Percentiles rank a stretch among this genome's conserved stretches.
Conservation (phyloP, 2,888 invertebrate species). For the Luperina testacea region DNA sequence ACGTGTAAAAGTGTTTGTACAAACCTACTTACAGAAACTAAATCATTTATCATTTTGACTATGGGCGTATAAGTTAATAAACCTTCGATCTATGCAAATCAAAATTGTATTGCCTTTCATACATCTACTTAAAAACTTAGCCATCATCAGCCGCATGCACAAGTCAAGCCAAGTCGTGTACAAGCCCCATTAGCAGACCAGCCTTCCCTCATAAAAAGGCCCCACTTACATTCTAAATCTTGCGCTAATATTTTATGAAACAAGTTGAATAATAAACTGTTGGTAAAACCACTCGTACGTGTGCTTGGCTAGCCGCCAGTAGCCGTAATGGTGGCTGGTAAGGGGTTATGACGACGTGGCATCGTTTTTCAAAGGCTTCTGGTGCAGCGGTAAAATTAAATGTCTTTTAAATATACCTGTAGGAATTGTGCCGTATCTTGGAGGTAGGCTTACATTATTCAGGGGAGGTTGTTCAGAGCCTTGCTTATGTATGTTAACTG, state of each 20-base stretch:
- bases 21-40: too few species aligned
- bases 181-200: neutral
- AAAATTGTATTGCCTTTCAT: neutral
- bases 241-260: constrained; percentile 56
- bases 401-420: constrained; percentile 61
- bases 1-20: too few species aligned
- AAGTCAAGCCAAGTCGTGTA: neutral
- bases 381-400: constrained; percentile 41
- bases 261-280: constrained; percentile 61
- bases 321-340: constrained; percentile 33
- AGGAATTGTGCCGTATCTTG: constrained; percentile 45
- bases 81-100: neutral
- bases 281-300: constrained; percentile 51
- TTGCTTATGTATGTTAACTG: neutral
- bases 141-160: neutral
- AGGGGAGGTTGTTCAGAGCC: constrained; percentile 1
- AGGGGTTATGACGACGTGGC: constrained; percentile 54
- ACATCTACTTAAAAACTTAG: neutral
- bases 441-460: constrained; percentile 38
- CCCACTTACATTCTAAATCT: constrained; percentile 45
- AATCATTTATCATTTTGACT: too few species aligned
- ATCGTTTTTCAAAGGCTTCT: constrained; percentile 59
- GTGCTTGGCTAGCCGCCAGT: constrained; percentile 59
- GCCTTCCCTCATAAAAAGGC: constrained; percentile 4
- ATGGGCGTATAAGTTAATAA: too few species aligned